phyloP scores from a whole-genome alignment of 2,888 invertebrate genomes.

The Habroteleia sp. region DNA sequence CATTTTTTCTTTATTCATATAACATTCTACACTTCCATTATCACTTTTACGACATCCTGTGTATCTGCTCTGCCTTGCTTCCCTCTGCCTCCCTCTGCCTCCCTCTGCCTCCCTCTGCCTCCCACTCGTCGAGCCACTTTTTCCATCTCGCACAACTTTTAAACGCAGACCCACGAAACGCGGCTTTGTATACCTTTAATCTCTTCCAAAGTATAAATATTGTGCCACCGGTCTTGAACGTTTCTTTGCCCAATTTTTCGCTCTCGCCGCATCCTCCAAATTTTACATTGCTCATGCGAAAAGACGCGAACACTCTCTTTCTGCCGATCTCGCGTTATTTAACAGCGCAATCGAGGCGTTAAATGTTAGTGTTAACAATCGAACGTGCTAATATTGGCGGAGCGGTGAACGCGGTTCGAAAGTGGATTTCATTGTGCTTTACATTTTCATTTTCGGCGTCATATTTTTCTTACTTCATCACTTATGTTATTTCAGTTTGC shows the following conservation, averaged over 20 bases:
- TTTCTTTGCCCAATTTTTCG: constrained; percentile 28
- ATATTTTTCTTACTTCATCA: constrained; percentile 59
- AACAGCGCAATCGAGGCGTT: constrained; percentile 18
- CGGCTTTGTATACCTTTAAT: constrained; percentile 52
- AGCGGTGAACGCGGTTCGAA: constrained; percentile 46
- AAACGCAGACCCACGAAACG: no score
- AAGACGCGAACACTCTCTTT: constrained; percentile 31
- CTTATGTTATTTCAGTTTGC: constrained; percentile 62
- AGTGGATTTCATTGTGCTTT: constrained; percentile 35
- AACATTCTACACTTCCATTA: constrained; percentile 46
- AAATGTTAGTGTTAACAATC: constrained; percentile 43
- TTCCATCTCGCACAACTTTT: constrained; percentile 30
- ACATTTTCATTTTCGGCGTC: constrained; percentile 49
- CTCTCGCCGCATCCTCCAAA: background rate
- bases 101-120: no score
- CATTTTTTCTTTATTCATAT: constrained; percentile 41
- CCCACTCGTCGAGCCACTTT: constrained; percentile 17
- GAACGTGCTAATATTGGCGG: constrained; percentile 34
- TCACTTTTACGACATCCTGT: constrained; percentile 46
- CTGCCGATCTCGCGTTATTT: constrained; percentile 28
- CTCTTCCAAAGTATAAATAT: constrained; percentile 52
- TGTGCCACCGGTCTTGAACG: constrained; percentile 43
- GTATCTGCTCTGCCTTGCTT: constrained; percentile 4
- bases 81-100: no score
- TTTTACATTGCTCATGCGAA: constrained; percentile 30